phyloP scores from a whole-genome alignment of 2,797 vertebrate species.

The Trachurus trachurus region DNA sequence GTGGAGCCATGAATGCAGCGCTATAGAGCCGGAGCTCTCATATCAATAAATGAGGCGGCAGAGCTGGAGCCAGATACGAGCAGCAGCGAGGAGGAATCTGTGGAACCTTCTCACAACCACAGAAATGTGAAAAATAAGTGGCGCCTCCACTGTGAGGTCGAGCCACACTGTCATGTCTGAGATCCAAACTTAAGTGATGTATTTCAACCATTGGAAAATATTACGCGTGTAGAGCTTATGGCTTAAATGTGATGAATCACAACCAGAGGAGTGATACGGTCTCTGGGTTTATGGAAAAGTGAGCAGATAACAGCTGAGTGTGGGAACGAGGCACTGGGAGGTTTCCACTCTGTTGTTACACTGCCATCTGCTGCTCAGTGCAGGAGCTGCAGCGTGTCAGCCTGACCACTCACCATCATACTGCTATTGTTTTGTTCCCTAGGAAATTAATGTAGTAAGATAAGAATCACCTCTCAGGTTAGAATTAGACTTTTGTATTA shows the following conservation, averaged over 20 bases:
- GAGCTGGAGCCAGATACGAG: neutral
- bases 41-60: neutral
- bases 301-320: slow-evolving; percentile 13
- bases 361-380: slow-evolving; percentile 71
- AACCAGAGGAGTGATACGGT: slow-evolving; percentile 4
- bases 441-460: neutral
- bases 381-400: neutral
- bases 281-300: slow-evolving; percentile 6
- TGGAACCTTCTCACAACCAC: slow-evolving; percentile 50
- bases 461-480: neutral
- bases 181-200: slow-evolving; percentile 15
- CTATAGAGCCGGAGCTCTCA: neutral
- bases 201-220: slow-evolving; percentile 6
- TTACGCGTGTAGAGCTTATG: slow-evolving; percentile 1
- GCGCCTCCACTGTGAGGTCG: slow-evolving; percentile 42
- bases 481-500: neutral
- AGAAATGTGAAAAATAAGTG: slow-evolving; percentile 51
- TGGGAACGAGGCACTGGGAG: neutral
- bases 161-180: slow-evolving; percentile 31
- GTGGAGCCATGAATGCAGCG: neutral
- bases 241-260: slow-evolving; percentile 50
- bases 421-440: neutral
- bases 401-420: too few species aligned
- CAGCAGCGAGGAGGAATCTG: slow-evolving; percentile 23
- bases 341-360: slow-evolving; percentile 34